A percentile compares a stretch with the other conserved stretches of the same genome.
Evolutionary conservation across 2,797 vertebrate species (phyloP).

Genomic region (Champsocephalus gunnari): DNA sequence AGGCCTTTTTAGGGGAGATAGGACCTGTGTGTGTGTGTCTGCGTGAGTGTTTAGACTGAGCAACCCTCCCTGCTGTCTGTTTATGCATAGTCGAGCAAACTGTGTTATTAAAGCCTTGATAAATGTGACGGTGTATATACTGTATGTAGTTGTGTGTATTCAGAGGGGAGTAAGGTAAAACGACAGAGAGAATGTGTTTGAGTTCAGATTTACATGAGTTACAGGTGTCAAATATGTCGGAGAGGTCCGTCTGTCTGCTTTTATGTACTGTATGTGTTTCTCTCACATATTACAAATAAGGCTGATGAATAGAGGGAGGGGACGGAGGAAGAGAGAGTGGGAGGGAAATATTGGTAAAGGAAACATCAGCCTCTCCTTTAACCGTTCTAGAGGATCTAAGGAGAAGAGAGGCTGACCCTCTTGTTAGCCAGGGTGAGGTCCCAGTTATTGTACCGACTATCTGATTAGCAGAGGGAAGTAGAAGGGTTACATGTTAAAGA

Average conservation of each 20-base stretch:
- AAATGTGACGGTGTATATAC: constrained; percentile 43
- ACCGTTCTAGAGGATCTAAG: constrained; percentile 48
- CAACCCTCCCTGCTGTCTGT: constrained; percentile 65
- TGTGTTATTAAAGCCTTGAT: constrained; percentile 62
- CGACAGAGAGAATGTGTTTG: background rate
- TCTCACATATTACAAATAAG: background rate
- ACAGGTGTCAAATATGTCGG: constrained; percentile 30
- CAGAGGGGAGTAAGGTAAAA: constrained; percentile 4
- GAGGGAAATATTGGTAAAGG: constrained; percentile 52
- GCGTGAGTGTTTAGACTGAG: constrained; percentile 73
- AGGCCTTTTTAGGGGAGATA: constrained; percentile 77
- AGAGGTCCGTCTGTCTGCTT: background rate
- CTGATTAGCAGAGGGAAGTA: constrained; percentile 10
- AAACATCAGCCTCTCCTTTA: constrained; percentile 75
- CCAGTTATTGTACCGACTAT: constrained; percentile 10
- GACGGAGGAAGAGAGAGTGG: constrained; percentile 39
- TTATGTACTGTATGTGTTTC: constrained; percentile 2
- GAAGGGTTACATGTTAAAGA: constrained; percentile 6
- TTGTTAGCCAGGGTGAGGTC: constrained; percentile 31
- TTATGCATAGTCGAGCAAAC: constrained; percentile 68
- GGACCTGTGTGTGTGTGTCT: constrained; percentile 51
- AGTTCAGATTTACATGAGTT: constrained; percentile 26
- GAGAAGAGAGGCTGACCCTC: constrained; percentile 11
- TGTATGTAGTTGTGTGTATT: constrained; percentile 23
- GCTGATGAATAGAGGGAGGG: constrained; percentile 21